Conservation (phyloP, 2,797 vertebrate genomes). For the Philypnodon macrostomus region DNA sequence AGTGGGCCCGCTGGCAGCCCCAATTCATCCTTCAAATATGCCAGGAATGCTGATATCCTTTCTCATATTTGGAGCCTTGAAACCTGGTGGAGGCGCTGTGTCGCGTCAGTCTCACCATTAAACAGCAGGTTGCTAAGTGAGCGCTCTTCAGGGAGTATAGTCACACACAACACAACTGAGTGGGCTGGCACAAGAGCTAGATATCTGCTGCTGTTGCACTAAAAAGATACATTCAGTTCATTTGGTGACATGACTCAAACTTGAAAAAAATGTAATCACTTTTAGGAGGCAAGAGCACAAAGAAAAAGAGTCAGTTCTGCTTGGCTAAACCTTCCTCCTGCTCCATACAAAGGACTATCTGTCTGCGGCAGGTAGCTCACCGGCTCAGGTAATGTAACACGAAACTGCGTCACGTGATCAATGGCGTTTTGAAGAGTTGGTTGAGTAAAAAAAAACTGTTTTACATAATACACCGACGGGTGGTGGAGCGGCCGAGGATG, state of each 20-base stretch:
- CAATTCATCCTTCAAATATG: conserved; percentile 69
- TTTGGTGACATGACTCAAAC: neutral
- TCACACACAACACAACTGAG: conserved; percentile 9
- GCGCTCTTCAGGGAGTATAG: conserved; percentile 8
- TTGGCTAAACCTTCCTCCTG: conserved; percentile 36
- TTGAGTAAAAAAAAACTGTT: conserved; percentile 42
- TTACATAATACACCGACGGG: conserved; percentile 50
- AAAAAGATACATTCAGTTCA: neutral
- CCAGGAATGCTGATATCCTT: conserved; percentile 66
- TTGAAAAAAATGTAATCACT: neutral
- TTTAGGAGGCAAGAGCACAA: conserved; percentile 6
- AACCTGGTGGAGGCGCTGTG: conserved; percentile 62
- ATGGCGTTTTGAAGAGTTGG: conserved; percentile 52
- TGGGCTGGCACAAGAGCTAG: conserved; percentile 31
- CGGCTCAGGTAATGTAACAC: conserved; percentile 79
- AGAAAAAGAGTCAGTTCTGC: conserved; percentile 25
- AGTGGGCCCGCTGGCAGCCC: conserved; percentile 59
- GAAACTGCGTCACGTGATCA: conserved; percentile 78
- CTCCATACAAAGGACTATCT: conserved; percentile 72
- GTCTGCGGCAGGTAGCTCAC: conserved; percentile 70
- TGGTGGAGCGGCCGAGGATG: conserved; percentile 16
- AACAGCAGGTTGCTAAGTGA: conserved; percentile 58
- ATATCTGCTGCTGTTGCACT: neutral
- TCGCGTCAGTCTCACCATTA: neutral
- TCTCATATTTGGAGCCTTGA: conserved; percentile 29